Conservation (phyloP, 2,113 vertebrate species). For the Peucedramus taeniatus region DNA sequence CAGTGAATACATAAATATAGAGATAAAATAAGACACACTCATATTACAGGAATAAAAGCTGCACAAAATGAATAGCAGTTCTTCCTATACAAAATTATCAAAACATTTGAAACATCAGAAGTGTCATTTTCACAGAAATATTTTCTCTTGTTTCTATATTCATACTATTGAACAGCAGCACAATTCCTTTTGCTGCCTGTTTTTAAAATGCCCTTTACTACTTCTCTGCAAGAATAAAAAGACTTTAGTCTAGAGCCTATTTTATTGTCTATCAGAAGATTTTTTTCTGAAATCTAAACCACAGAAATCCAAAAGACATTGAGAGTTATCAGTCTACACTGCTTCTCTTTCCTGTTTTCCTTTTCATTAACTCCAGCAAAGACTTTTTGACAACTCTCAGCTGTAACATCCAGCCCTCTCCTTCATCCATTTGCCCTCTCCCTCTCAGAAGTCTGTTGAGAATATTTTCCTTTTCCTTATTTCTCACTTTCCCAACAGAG, state of each 20-base stretch:
- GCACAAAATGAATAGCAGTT: background rate
- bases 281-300: background rate
- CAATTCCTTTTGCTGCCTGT: background rate
- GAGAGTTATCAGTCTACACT: background rate
- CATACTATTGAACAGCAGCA: background rate
- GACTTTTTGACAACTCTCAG: background rate
- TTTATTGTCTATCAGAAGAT: background rate
- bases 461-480: background rate
- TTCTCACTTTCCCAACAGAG: background rate
- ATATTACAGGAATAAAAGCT: background rate
- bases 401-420: background rate
- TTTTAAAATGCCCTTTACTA: background rate
- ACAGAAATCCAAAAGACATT: background rate
- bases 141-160: background rate
- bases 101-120: background rate
- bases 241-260: background rate
- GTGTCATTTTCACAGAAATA: background rate
- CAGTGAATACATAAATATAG: background rate
- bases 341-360: background rate
- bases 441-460: background rate
- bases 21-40: background rate
- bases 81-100: background rate
- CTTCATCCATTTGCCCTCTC: accelerated
- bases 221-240: background rate
- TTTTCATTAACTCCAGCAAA: background rate